phyloP scores from a whole-genome alignment of 2,113 vertebrate genomes.

The Bos taurus region ARS-UCD2.0 NC_037335.1:83034501-83035000 shows the following conservation, averaged over 20 bases:
- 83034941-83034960: not conserved
- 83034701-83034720: not conserved
- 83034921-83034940: not conserved
- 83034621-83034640: not conserved
- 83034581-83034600: not conserved
- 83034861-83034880: not conserved
- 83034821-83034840: not conserved
- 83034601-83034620: not conserved
- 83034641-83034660: not conserved
- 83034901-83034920: not conserved
- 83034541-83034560: not conserved
- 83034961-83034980: not conserved
- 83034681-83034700: not conserved
- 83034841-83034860: not conserved
- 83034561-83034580: not conserved
- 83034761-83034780: not conserved
- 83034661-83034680: not conserved
- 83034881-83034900: not conserved
- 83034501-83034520: not conserved
- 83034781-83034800: not conserved
- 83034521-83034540: not conserved
- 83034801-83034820: not conserved
- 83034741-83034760: not conserved
- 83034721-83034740: not conserved
- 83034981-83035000: not conserved